A percentile compares a stretch with the other conserved stretches of the same genome.
phyloP scores from a whole-genome alignment of 2,113 vertebrate species.

The Petromus typicus region DNA sequence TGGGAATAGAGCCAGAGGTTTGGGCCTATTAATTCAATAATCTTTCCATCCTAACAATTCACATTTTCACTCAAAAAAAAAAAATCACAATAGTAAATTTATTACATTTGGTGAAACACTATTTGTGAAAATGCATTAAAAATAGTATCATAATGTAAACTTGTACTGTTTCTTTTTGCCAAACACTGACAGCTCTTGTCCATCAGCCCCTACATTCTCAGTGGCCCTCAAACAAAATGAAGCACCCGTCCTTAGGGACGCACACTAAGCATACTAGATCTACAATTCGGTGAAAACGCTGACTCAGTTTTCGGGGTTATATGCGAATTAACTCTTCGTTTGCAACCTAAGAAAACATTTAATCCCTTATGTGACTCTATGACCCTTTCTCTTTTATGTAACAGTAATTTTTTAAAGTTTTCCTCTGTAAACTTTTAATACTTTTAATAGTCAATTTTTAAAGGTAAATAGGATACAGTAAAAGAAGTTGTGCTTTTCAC shows the following conservation, averaged over 20 bases:
- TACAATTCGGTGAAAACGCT: constrained; percentile 2
- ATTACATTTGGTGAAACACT: not conserved
- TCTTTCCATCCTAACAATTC: constrained; percentile 2
- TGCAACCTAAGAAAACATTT: constrained; percentile 37
- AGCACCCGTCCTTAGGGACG: not conserved
- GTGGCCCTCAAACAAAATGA: not conserved
- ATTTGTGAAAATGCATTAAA: constrained; percentile 60
- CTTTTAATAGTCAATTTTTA: constrained; percentile 28
- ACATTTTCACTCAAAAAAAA: constrained; percentile 38
- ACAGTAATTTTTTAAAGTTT: not conserved
- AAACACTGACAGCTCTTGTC: not conserved
- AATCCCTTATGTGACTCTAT: constrained; percentile 1
- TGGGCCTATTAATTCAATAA: not conserved
- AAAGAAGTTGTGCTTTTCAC: constrained; percentile 24
- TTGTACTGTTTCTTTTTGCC: not conserved
- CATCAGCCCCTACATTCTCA: not conserved
- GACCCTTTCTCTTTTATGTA: constrained; percentile 11
- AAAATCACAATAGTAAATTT: constrained; percentile 38
- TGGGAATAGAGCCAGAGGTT: not conserved
- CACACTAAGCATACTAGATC: not conserved
- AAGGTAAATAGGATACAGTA: not conserved
- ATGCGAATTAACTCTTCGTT: constrained; percentile 14
- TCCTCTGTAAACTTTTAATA: not conserved
- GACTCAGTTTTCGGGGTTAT: constrained; percentile 3
- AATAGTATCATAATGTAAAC: not conserved